Percentiles rank a stretch among this genome's conserved stretches.
phyloP scores from a whole-genome alignment of 2,113 vertebrate genomes.

The Phyllopteryx taeniolatus region DNA sequence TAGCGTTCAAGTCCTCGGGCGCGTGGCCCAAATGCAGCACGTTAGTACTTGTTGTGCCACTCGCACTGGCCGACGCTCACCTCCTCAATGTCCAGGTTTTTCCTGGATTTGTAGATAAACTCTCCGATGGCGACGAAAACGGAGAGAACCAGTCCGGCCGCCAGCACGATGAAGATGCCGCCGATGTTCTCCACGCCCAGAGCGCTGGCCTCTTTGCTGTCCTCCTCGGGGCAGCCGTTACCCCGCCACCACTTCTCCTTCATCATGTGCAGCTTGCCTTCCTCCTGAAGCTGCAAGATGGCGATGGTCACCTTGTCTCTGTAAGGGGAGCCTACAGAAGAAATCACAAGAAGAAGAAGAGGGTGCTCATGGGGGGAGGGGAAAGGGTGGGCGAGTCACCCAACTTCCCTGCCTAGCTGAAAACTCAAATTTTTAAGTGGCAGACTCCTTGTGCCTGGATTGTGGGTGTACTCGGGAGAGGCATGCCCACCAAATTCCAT shows the following conservation, averaged over 20 bases:
- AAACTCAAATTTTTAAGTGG: too few species aligned
- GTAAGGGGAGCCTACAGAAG: slow-evolving; percentile 85
- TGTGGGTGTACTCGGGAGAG: too few species aligned
- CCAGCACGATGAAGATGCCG: slow-evolving; percentile 95
- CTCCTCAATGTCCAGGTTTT: slow-evolving; percentile 91
- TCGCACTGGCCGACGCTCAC: slow-evolving; percentile 80
- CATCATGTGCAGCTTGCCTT: slow-evolving; percentile 97
- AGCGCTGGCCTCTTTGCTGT: slow-evolving; percentile 94
- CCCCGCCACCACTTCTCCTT: slow-evolving; percentile 99
- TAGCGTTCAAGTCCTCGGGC: slow-evolving; percentile 19
- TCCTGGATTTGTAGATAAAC: slow-evolving; percentile 93
- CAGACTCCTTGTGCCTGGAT: too few species aligned
- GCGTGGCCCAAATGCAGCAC: neutral
- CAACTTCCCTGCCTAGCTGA: too few species aligned
- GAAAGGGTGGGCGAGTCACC: too few species aligned
- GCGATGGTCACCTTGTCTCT: slow-evolving; percentile 96
- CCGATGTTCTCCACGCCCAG: slow-evolving; percentile 97
- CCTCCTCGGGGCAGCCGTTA: slow-evolving; percentile 93
- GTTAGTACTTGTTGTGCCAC: slow-evolving; percentile 76
- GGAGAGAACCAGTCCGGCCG: slow-evolving; percentile 92
- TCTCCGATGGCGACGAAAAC: slow-evolving; percentile 98
- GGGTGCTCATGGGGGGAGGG: too few species aligned
- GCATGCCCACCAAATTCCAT: too few species aligned
- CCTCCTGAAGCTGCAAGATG: slow-evolving; percentile 95
- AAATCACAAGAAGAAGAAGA: neutral